A percentile compares a stretch with the other conserved stretches of the same genome.
These are phyloP conservation scores for Tympanuchus pallidicinctus DNA, from an alignment of 2,113 vertebrate genomes.

Conservation along the genomic window DNA sequence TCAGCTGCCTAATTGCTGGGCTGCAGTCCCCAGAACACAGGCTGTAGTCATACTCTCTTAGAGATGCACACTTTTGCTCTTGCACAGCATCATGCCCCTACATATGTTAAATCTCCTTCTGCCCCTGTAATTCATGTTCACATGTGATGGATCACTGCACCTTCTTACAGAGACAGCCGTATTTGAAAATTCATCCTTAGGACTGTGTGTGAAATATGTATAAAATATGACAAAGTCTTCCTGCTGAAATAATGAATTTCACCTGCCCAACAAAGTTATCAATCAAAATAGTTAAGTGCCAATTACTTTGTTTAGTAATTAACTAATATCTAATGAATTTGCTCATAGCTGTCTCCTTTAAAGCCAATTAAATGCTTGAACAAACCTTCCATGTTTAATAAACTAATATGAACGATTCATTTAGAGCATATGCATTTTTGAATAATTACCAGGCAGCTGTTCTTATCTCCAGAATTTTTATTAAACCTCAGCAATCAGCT, in stretches of 20 bases:
- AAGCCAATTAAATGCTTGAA: slow-evolving; percentile 62
- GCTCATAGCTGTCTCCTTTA: slow-evolving; percentile 36
- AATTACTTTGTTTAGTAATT: slow-evolving; percentile 59
- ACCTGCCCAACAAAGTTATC: not conserved
- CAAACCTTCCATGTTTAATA: slow-evolving; percentile 43
- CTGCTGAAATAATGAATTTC: not conserved
- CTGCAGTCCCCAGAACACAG: not conserved
- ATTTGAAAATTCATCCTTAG: not conserved
- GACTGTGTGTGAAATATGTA: not conserved
- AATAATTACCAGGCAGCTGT: slow-evolving; percentile 36
- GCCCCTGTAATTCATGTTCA: not conserved
- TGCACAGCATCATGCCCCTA: too few species aligned
- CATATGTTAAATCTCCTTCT: accelerated
- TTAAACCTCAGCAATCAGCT: slow-evolving; percentile 46
- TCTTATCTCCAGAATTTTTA: slow-evolving; percentile 40
- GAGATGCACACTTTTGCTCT: accelerated
- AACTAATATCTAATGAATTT: slow-evolving; percentile 61
- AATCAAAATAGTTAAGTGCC: slow-evolving; percentile 16
- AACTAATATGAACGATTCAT: slow-evolving; percentile 51
- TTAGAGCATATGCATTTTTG: not conserved
- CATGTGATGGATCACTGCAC: not conserved
- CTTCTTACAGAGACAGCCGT: not conserved
- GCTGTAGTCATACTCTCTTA: accelerated
- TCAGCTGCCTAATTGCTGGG: not conserved
- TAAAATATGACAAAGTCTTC: not conserved